phyloP scores from a whole-genome alignment of 2,888 invertebrate genomes.

The Standfussiana lucernea region DNA sequence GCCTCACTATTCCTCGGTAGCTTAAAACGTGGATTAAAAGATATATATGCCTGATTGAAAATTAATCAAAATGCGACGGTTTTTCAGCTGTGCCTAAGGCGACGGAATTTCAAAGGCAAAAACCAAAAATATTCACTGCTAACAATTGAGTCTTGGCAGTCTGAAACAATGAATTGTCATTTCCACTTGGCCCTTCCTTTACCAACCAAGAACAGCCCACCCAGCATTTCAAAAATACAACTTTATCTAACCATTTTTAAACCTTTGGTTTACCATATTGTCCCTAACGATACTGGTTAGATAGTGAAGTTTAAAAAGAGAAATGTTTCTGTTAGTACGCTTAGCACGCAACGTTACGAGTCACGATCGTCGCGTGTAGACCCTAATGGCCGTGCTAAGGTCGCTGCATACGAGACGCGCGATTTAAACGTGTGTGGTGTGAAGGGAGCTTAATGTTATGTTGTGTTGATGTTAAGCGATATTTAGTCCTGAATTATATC shows the following conservation, averaged over 20 bases:
- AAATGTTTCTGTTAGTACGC: slow-evolving; percentile 63
- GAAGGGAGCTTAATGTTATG: slow-evolving; percentile 10
- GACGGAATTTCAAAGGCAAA: too few relatives aligned
- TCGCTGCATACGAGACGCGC: slow-evolving; percentile 49
- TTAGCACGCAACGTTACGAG: slow-evolving; percentile 68
- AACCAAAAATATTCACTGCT: too few relatives aligned
- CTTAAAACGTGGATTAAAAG: too few relatives aligned
- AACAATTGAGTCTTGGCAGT: background rate
- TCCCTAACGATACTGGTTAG: slow-evolving; percentile 58
- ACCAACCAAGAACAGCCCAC: slow-evolving; percentile 23
- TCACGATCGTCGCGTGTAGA: slow-evolving; percentile 69
- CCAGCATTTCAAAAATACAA: slow-evolving; percentile 25
- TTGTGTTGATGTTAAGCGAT: slow-evolving; percentile 24
- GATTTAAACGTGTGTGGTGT: slow-evolving; percentile 31
- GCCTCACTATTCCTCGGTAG: too few relatives aligned
- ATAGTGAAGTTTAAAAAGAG: slow-evolving; percentile 58
- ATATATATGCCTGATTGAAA: too few relatives aligned
- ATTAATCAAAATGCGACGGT: too few relatives aligned
- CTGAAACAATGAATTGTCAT: background rate
- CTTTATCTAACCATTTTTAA: slow-evolving; percentile 39
- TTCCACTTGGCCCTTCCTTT: background rate
- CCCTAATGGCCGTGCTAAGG: slow-evolving; percentile 67
- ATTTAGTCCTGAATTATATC: background rate
- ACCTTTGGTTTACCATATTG: slow-evolving; percentile 48
- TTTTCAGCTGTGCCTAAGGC: too few relatives aligned